Conservation (phyloP, 2,888 invertebrate species). For the Thalpophila matura region DNA sequence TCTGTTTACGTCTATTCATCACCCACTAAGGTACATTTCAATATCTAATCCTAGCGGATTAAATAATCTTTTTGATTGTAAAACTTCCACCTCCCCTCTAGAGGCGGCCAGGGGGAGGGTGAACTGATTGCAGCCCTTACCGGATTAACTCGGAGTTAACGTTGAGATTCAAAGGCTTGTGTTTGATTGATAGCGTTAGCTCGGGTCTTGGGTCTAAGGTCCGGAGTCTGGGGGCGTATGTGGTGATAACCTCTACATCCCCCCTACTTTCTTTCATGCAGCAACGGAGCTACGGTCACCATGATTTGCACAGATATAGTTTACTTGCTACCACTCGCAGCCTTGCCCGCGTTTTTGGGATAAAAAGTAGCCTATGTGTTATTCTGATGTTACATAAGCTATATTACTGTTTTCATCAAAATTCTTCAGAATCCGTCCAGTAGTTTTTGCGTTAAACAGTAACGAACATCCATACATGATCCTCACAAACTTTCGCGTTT, state of each 20-base stretch:
- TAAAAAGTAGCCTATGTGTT: too few relatives aligned
- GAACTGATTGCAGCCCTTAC: slow-evolving; percentile 53
- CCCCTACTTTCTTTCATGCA: too few relatives aligned
- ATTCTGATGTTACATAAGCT: too few relatives aligned
- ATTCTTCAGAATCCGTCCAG: too few relatives aligned
- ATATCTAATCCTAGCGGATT: slow-evolving; percentile 36
- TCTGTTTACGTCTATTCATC: slow-evolving; percentile 4
- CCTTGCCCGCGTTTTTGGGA: too few relatives aligned
- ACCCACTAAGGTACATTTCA: slow-evolving; percentile 30
- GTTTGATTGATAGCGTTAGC: slow-evolving; percentile 53
- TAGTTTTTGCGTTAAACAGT: too few relatives aligned
- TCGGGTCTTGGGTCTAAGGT: background rate
- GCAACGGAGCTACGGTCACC: too few relatives aligned
- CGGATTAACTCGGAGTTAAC: slow-evolving; percentile 58
- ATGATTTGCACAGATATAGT: too few relatives aligned
- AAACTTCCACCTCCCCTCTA: slow-evolving; percentile 44
- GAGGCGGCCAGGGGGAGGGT: background rate
- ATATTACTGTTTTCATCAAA: too few relatives aligned
- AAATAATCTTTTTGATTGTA: slow-evolving; percentile 66
- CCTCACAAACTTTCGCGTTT: too few relatives aligned
- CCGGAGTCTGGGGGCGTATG: slow-evolving; percentile 15
- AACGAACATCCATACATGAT: too few relatives aligned
- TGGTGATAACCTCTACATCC: slow-evolving; percentile 34
- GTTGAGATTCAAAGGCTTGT: slow-evolving; percentile 48
- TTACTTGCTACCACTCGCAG: too few relatives aligned